phyloP scores from a whole-genome alignment of 2,113 vertebrate species.

The Pseudorasbora parva region DNA sequence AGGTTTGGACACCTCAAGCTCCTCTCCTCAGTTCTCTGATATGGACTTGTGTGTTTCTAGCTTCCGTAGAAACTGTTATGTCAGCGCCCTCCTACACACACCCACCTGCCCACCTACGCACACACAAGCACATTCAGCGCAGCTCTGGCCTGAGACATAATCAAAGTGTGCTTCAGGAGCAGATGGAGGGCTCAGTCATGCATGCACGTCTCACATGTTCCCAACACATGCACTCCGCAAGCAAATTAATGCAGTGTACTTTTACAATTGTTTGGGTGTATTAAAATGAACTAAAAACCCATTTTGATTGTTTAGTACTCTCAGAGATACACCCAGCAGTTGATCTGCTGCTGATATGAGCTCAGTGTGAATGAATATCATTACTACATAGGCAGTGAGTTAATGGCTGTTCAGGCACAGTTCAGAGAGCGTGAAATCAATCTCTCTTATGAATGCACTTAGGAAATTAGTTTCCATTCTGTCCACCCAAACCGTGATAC shows the following conservation, averaged over 20 bases:
- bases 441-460: neutral
- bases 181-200: constrained; percentile 70
- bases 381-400: neutral
- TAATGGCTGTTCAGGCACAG: constrained; percentile 7
- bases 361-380: neutral
- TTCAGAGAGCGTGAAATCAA: constrained; percentile 10
- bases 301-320: neutral
- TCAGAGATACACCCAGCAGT: neutral
- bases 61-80: constrained; percentile 24
- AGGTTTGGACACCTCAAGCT: neutral
- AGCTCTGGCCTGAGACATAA: constrained; percentile 58
- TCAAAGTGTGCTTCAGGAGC: constrained; percentile 60
- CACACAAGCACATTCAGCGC: constrained; percentile 1
- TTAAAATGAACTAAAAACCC: neutral
- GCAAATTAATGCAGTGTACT: neutral
- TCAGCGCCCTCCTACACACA: constrained; percentile 20
- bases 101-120: neutral
- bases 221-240: constrained; percentile 43
- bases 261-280: neutral
- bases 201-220: constrained; percentile 58
- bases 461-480: neutral
- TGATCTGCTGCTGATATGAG: neutral
- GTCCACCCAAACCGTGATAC: neutral
- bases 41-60: neutral
- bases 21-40: neutral